These are phyloP conservation scores for Campoletis sonorensis DNA, from an alignment of 1,140 invertebrate species.

Conservation along the genomic window DNA sequence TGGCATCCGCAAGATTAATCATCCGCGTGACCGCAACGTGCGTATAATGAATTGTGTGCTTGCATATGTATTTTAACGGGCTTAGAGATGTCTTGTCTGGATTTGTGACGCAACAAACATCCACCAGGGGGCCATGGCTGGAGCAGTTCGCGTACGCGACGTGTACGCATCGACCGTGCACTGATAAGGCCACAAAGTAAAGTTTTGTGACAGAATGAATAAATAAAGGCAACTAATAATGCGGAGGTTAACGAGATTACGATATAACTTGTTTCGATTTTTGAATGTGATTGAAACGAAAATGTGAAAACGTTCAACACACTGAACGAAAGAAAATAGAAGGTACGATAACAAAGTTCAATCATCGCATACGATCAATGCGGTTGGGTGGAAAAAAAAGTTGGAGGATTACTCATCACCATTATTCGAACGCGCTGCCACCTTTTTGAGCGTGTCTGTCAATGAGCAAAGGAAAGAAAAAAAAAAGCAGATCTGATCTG, in stretches of 20 bases:
- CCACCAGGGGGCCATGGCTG: background rate
- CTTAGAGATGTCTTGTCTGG: background rate
- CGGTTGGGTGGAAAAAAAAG: background rate
- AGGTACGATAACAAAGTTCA: background rate
- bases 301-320: background rate
- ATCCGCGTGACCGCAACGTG: constrained; percentile 18
- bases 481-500: constrained; percentile 31
- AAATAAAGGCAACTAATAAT: no score
- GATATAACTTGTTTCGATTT: no score
- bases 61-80: background rate
- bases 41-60: background rate
- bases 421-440: constrained; percentile 16
- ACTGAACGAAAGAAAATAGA: background rate
- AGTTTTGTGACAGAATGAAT: no score
- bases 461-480: constrained; percentile 25
- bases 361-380: constrained; percentile 25
- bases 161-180: no score
- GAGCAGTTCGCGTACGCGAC: no score
- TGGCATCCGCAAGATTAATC: constrained; percentile 20
- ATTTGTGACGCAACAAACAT: no score
- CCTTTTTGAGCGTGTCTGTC: constrained; percentile 7
- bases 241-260: no score
- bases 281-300: background rate
- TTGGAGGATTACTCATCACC: constrained; percentile 30
- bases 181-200: no score